A percentile compares a stretch with the other conserved stretches of the same genome.
Evolutionary conservation across 1,140 invertebrate genomes (phyloP).

Genomic region (Macrobrachium rosenbergii): DNA sequence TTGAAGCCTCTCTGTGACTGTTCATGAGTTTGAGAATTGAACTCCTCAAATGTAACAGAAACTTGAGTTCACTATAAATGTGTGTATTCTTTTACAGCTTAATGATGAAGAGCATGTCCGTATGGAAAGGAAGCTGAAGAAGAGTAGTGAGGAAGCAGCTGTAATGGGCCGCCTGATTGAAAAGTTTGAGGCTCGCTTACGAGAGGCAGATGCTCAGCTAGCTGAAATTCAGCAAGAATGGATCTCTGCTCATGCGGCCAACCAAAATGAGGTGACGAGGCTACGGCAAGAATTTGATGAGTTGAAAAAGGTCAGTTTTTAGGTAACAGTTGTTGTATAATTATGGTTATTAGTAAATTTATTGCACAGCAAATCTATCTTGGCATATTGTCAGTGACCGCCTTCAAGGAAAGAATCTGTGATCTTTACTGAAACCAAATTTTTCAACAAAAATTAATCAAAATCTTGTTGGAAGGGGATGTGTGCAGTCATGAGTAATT

Average conservation of each 20-base stretch:
- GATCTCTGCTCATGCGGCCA: slow-evolving; percentile 2
- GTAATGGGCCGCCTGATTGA: slow-evolving; percentile 14
- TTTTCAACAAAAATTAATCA: too few relatives aligned
- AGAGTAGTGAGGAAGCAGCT: slow-evolving; percentile 20
- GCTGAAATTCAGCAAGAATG: slow-evolving; percentile 27
- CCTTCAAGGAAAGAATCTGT: too few relatives aligned
- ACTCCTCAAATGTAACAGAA: too few relatives aligned
- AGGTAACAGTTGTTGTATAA: background rate
- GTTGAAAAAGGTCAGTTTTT: slow-evolving; percentile 11
- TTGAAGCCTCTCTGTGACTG: background rate
- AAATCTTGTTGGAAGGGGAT: too few relatives aligned
- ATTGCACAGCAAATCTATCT: background rate
- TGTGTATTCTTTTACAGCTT: slow-evolving; percentile 4
- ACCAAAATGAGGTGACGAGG: background rate
- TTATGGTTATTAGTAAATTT: background rate
- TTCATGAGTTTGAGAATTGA: background rate
- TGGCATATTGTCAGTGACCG: background rate
- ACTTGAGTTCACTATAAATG: too few relatives aligned
- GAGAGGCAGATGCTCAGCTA: slow-evolving; percentile 32
- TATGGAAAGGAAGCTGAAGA: background rate
- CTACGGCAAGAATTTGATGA: background rate
- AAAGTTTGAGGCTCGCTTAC: slow-evolving; percentile 18
- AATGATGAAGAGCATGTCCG: slow-evolving; percentile 9
- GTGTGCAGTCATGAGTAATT: too few relatives aligned
- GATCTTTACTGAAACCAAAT: too few relatives aligned